Evolutionary conservation across 2,888 invertebrate species (phyloP).

Genomic region (Folsomia manolachei): DNA sequence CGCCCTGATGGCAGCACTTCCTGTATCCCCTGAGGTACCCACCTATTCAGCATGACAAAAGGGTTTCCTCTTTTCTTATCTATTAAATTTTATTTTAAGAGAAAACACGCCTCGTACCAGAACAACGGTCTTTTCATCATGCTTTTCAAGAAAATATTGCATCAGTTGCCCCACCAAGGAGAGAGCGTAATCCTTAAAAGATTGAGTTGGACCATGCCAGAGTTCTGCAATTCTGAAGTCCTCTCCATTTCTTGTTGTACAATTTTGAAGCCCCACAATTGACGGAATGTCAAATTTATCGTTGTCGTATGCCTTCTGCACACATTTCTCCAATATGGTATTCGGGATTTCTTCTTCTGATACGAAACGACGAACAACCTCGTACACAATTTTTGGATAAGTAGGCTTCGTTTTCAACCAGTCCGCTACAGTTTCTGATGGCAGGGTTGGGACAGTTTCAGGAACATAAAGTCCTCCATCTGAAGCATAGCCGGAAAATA

Average conservation of each 20-base stretch:
- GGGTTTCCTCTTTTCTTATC: no score
- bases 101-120: conserved; percentile 47
- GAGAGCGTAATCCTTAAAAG: conserved; percentile 58
- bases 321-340: conserved; percentile 49
- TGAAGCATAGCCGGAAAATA: conserved; percentile 53
- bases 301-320: conserved; percentile 44
- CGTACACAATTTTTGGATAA: conserved; percentile 54
- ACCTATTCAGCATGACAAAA: conserved; percentile 35
- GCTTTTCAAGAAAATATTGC: conserved; percentile 54
- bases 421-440: conserved; percentile 49
- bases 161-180: conserved; percentile 55
- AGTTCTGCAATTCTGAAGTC: conserved; percentile 55
- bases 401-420: conserved; percentile 52
- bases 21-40: conserved; percentile 58
- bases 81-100: no score
- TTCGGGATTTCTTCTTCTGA: conserved; percentile 54
- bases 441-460: conserved; percentile 52
- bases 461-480: conserved; percentile 57
- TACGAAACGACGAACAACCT: conserved; percentile 54
- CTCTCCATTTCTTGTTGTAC: conserved; percentile 32
- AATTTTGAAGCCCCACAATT: conserved; percentile 17
- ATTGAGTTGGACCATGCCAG: conserved; percentile 56
- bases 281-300: conserved; percentile 25
- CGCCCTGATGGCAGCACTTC: conserved; percentile 57
- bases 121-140: conserved; percentile 53